phyloP scores from a whole-genome alignment of 2,888 invertebrate species.

The Xanthia togata region DNA sequence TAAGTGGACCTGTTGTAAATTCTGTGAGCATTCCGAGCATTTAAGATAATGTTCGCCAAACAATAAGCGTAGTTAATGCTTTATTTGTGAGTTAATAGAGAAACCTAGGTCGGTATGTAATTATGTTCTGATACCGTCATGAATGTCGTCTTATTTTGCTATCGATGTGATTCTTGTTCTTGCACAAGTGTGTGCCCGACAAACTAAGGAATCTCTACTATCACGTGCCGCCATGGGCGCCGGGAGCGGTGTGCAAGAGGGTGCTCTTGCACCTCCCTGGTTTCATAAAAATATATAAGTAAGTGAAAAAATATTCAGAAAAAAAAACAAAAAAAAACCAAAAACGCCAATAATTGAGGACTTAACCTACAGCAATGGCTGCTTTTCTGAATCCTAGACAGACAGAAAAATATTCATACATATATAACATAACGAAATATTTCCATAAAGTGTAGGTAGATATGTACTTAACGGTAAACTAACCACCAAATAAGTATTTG shows the following conservation, averaged over 20 bases:
- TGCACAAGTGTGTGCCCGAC: not conserved
- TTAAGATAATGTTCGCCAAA: slow-evolving; percentile 43
- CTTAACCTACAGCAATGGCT: too few relatives aligned
- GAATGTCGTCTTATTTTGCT: not conserved
- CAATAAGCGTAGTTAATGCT: slow-evolving; percentile 45
- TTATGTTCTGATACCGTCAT: slow-evolving; percentile 15
- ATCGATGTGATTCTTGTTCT: slow-evolving; percentile 3
- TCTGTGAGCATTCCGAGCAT: slow-evolving; percentile 12
- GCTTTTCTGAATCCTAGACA: not conserved
- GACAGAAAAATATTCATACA: not conserved
- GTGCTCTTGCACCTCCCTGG: too few relatives aligned
- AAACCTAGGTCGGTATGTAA: slow-evolving; percentile 1
- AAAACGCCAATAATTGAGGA: too few relatives aligned
- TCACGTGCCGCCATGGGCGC: not conserved
- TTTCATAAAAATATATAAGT: too few relatives aligned
- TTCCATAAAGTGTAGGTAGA: not conserved
- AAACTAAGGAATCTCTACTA: slow-evolving; percentile 8
- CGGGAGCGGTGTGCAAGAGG: too few relatives aligned
- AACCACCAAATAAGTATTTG: slow-evolving; percentile 18
- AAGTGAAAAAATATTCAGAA: too few relatives aligned
- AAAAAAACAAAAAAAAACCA: too few relatives aligned
- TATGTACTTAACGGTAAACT: not conserved
- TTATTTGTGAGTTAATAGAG: slow-evolving; percentile 31
- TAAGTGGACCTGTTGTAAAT: not conserved
- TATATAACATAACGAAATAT: not conserved